Conservation (phyloP, 2,797 vertebrate genomes). For the Spea hammondii region DNA sequence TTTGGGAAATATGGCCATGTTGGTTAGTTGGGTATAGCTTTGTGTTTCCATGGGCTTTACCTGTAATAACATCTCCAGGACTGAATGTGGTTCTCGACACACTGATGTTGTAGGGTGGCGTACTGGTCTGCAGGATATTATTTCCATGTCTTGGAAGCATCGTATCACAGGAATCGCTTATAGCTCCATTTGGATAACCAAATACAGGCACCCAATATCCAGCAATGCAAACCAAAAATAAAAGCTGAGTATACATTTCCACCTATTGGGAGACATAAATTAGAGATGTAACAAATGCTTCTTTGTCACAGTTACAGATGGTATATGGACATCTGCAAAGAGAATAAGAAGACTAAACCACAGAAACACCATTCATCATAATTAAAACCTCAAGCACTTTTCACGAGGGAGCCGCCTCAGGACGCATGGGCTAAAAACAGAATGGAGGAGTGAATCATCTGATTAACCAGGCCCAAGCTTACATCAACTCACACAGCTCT, state of each 20-base stretch:
- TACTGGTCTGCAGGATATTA: neutral
- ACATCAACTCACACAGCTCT: too few relatives aligned
- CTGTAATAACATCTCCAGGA: slow-evolving; percentile 34
- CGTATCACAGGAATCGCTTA: slow-evolving; percentile 21
- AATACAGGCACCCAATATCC: slow-evolving; percentile 6
- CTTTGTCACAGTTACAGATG: neutral
- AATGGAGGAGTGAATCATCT: too few relatives aligned
- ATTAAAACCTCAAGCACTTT: too few relatives aligned
- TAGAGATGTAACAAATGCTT: neutral
- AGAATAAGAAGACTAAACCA: too few relatives aligned
- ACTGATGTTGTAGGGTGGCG: slow-evolving; percentile 19
- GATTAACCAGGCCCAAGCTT: too few relatives aligned
- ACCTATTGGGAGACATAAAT: slow-evolving; percentile 18
- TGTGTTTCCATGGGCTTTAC: neutral
- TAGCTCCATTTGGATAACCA: slow-evolving; percentile 19
- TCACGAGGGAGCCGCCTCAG: too few relatives aligned
- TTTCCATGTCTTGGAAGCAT: slow-evolving; percentile 39
- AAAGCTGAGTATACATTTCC: neutral
- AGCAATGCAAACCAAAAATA: neutral
- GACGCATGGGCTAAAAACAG: too few relatives aligned
- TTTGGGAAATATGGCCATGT: neutral
- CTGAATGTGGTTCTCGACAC: slow-evolving; percentile 24
- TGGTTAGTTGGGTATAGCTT: neutral
- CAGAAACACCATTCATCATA: too few relatives aligned
- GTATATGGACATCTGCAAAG: too few relatives aligned